A percentile compares a stretch with the other conserved stretches of the same genome.
phyloP scores from a whole-genome alignment of 2,113 vertebrate genomes.

The Megaceryle maxima region DNA sequence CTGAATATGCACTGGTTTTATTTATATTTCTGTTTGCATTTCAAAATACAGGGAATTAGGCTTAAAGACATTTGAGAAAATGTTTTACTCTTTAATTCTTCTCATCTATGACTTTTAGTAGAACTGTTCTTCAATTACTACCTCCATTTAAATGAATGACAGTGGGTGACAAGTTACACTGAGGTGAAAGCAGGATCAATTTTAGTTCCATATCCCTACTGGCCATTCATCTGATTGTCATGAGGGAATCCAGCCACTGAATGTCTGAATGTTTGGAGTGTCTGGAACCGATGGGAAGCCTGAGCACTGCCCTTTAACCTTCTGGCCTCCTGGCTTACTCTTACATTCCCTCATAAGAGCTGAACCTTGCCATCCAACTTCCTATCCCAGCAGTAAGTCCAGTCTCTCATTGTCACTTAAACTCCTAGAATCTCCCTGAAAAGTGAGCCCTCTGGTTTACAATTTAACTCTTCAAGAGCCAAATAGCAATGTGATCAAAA shows the following conservation, averaged over 20 bases:
- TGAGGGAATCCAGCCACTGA: slow-evolving; percentile 17
- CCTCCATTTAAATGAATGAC: not conserved
- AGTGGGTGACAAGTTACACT: not conserved
- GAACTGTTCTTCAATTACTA: not conserved
- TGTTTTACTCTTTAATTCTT: not conserved
- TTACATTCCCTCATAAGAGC: slow-evolving; percentile 12
- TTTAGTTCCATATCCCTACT: not conserved
- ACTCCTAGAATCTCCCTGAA: slow-evolving; percentile 10
- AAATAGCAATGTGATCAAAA: not conserved
- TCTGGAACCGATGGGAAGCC: slow-evolving; percentile 14
- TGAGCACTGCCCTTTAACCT: slow-evolving; percentile 54
- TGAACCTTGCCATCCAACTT: slow-evolving; percentile 44
- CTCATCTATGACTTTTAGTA: not conserved
- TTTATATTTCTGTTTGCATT: not conserved
- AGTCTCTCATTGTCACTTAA: slow-evolving; percentile 24
- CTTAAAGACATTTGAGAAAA: not conserved
- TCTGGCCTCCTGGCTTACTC: slow-evolving; percentile 41
- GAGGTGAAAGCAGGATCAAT: not conserved
- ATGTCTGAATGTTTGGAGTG: slow-evolving; percentile 13
- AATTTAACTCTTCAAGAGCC: not conserved
- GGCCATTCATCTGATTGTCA: slow-evolving; percentile 30
- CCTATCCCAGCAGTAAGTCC: slow-evolving; percentile 35
- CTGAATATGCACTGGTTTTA: not conserved
- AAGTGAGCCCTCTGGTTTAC: not conserved
- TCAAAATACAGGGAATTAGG: not conserved